phyloP scores from a whole-genome alignment of 2,888 invertebrate species.

The Lasioglossum figueresi region DNA sequence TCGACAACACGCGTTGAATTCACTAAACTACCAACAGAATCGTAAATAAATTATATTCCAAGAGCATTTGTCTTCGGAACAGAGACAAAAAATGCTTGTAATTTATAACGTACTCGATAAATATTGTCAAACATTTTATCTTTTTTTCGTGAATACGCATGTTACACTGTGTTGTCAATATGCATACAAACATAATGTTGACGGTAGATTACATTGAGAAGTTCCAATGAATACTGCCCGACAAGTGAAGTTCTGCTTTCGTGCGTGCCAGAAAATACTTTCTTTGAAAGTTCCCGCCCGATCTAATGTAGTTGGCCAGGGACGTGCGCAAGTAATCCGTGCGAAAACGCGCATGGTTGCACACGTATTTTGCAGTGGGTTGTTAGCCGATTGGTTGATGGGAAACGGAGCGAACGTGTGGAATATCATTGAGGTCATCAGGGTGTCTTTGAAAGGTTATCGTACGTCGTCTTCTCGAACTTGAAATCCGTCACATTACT shows the following conservation, averaged over 20 bases:
- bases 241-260: not conserved
- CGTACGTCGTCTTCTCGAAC: constrained; percentile 30
- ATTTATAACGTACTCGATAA: not conserved
- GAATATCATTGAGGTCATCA: constrained; percentile 62
- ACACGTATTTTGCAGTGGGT: constrained; percentile 39
- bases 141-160: not conserved
- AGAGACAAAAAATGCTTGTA: not conserved
- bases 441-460: constrained; percentile 62
- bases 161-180: not conserved
- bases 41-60: not conserved
- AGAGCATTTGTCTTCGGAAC: not conserved
- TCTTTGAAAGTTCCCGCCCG: constrained; percentile 41
- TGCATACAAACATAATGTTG: not conserved
- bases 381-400: constrained; percentile 30
- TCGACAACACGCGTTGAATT: not conserved
- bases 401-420: constrained; percentile 35
- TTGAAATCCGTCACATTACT: constrained; percentile 39
- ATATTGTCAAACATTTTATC: not conserved
- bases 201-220: not conserved
- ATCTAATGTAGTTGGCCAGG: not conserved
- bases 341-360: constrained; percentile 52
- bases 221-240: not conserved
- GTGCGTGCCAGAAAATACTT: not conserved
- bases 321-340: constrained; percentile 38
- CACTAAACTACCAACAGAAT: not conserved